Evolutionary conservation across 1,140 invertebrate genomes (phyloP).

Genomic region (Diabrotica undecimpunctata): DNA sequence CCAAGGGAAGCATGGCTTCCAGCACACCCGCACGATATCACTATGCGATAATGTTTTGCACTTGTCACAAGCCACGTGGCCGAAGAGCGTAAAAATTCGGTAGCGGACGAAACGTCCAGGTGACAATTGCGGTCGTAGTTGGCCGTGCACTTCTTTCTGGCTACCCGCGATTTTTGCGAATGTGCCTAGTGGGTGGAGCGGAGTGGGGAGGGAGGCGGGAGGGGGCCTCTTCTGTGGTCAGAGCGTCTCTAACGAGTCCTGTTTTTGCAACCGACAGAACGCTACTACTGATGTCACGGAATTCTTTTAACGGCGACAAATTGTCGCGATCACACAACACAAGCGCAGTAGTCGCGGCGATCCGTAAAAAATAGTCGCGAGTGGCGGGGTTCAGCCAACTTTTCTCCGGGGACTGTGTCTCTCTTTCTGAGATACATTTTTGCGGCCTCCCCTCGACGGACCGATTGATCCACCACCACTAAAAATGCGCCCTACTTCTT

Average conservation of each 20-base stretch:
- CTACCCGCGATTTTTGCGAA: constrained; percentile 57
- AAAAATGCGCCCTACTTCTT: constrained; percentile 50
- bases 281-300: constrained; percentile 48
- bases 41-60: constrained; percentile 4
- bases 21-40: constrained; percentile 28
- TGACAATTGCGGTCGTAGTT: constrained; percentile 45
- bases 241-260: constrained; percentile 39
- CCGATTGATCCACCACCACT: constrained; percentile 47
- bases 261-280: constrained; percentile 48
- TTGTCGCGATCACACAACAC: constrained; percentile 46
- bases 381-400: constrained; percentile 26
- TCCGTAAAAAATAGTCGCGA: constrained; percentile 34
- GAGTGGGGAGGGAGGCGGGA: constrained; percentile 30
- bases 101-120: constrained; percentile 38
- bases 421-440: constrained; percentile 24
- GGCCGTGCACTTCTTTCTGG: constrained; percentile 45
- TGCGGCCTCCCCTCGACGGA: constrained; percentile 38
- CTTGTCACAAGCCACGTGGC: constrained; percentile 25
- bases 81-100: constrained; percentile 28
- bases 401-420: constrained; percentile 26
- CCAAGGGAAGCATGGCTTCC: constrained; percentile 45
- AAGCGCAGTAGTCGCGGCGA: constrained; percentile 39
- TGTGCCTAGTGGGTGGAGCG: constrained; percentile 50
- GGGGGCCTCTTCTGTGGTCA: constrained; percentile 33
- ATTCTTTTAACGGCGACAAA: constrained; percentile 51